Evolutionary conservation across 1,140 invertebrate species (phyloP).

Genomic region (Augochlora pura): DNA sequence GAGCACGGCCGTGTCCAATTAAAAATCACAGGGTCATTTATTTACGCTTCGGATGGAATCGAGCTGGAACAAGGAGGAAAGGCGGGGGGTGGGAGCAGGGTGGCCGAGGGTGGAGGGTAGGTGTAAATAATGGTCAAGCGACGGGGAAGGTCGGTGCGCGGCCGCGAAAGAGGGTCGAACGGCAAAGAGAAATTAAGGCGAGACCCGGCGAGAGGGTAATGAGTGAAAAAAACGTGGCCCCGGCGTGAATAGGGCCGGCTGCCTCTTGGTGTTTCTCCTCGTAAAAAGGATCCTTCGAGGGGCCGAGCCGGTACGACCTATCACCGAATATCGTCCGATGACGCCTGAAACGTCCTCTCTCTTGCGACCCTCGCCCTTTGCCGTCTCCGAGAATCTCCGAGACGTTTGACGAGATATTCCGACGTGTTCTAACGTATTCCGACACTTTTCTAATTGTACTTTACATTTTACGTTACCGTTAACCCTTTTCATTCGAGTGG

Average conservation of each 20-base stretch:
- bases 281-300: background rate
- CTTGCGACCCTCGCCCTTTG: too few species aligned
- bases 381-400: too few species aligned
- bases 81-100: conserved; percentile 44
- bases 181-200: conserved; percentile 60
- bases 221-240: conserved; percentile 49
- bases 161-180: conserved; percentile 52
- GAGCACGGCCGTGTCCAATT: conserved; percentile 55
- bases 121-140: conserved; percentile 68
- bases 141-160: conserved; percentile 57
- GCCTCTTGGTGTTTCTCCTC: background rate
- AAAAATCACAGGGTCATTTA: conserved; percentile 67
- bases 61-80: conserved; percentile 33
- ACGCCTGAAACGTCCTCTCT: background rate
- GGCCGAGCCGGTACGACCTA: conserved; percentile 9
- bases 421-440: too few species aligned
- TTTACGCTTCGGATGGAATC: conserved; percentile 57
- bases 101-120: conserved; percentile 41
- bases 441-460: too few species aligned
- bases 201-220: conserved; percentile 56
- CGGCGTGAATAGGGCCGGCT: conserved; percentile 6
- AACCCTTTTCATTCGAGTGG: too few species aligned
- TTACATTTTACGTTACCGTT: too few species aligned
- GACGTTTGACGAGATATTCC: too few species aligned
- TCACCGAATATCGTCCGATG: background rate